phyloP scores from a whole-genome alignment of 2,888 invertebrate species.

The Ennomos fuscantarius region DNA sequence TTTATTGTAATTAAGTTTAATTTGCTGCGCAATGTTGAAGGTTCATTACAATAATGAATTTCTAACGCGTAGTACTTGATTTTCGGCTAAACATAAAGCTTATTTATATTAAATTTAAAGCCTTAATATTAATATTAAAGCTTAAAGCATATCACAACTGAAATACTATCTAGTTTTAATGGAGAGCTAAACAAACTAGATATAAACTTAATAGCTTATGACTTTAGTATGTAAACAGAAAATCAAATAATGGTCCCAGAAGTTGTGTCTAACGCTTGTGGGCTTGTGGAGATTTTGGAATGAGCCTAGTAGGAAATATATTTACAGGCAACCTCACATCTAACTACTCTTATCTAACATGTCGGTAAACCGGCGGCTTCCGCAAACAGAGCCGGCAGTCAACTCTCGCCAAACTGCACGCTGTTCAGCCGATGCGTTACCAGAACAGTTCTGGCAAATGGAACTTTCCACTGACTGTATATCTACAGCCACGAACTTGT shows the following conservation, averaged over 20 bases:
- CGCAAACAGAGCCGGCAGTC: constrained; percentile 47
- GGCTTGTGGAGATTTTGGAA: constrained; percentile 4
- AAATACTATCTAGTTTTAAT: background rate
- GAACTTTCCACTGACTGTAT: constrained; percentile 59
- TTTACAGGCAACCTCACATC: constrained; percentile 27
- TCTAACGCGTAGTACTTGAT: constrained; percentile 4
- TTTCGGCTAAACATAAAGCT: constrained; percentile 2
- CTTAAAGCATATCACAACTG: background rate
- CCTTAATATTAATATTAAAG: no score
- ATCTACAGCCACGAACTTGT: constrained; percentile 58
- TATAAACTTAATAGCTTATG: background rate
- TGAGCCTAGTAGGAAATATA: constrained; percentile 16
- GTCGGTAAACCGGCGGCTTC: constrained; percentile 43
- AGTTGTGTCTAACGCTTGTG: background rate
- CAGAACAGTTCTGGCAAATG: constrained; percentile 33
- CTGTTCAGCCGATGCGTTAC: constrained; percentile 44
- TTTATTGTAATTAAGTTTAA: constrained; percentile 42
- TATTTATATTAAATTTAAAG: no score
- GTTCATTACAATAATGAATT: constrained; percentile 20
- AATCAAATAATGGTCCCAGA: constrained; percentile 1
- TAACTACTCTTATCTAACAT: constrained; percentile 44
- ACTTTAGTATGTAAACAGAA: background rate
- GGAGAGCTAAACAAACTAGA: background rate
- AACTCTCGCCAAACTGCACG: constrained; percentile 29
- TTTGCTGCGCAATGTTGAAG: constrained; percentile 30